Evolutionary conservation across 2,797 vertebrate genomes (phyloP), one percentile per base, ranked within the genome.

Genomic region (Phoebastria nigripes): DNA sequence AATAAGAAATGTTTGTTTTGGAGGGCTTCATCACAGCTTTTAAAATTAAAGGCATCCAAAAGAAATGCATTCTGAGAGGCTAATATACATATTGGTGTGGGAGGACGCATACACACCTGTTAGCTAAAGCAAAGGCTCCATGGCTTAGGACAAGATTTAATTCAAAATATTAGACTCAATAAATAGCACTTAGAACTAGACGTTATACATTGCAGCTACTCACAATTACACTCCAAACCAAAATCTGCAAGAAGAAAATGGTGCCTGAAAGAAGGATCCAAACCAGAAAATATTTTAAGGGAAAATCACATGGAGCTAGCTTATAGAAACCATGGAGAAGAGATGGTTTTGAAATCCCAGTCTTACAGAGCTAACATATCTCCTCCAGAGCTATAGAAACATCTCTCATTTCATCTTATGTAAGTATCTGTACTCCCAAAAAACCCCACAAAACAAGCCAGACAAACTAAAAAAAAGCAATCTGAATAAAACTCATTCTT

Each of bases 401-500:
- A 82, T 10, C 20, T 71, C 31, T 31, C 10, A 37, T 49, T 52
- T 79, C 19, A 49, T 37, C 20, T 76, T 52, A 46, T 1, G 2
- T 18, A 49, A 5, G 2, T 49, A 49, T 6, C 16, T 16, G 3
- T 37, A 59, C 7, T 51, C 21, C 6, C 3, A 3, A 3, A 46
- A 87, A 41, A 1, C 0, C 4, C 20, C 20, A 61, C 5, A 37
- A 37, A 84, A 84, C 5, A 73, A 58, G 35, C 3, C 26, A 72
- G 70, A 47, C 7, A 56, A 49, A 22, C 6, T 52, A 77, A 46
- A 52, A 33, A 31, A 55, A 47, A 12, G 15, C 29, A 15, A 59
- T n/a, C 8, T 22, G 24, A 39, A 42, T 31, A 51, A 56, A 95
- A 83, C 5, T n/a, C 15, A 59, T 3, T 61, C 19, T 69, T 84